Evolutionary conservation across 2,797 vertebrate genomes (phyloP), one percentile per base, ranked within the genome.

Genomic region (Cuculus canorus): DNA sequence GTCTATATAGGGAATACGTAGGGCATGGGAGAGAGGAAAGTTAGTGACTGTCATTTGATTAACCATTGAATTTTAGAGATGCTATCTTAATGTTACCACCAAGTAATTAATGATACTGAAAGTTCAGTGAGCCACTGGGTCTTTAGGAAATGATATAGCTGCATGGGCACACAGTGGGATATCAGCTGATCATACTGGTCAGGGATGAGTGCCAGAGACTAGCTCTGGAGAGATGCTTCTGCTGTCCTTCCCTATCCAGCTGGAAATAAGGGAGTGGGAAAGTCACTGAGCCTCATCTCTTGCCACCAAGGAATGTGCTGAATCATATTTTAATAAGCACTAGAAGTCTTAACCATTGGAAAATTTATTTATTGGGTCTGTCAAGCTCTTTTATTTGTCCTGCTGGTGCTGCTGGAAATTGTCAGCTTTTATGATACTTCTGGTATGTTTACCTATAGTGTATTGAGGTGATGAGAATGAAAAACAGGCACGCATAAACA

Each of bases 131-230:
- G 21, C 18, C 21, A 59, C 4, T 52, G 32, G 45, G 25, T 70
- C 57, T 52, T 32, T 37, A 56, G 33, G 64, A 65, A 65, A 27
- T 28, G 14, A 5, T 25, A n/a, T 64, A 69, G 35, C 76, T 59
- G 27, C 18, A 30, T 1, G 0, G 13, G 16, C 10, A 15, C 14
- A 13, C 13, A 15, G 32, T 0, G 0, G 33, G 24, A 17, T 11
- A 32, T 30, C 7, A 59, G 17, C 19, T 53, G 37, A 48, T 48
- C 3, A 1, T 45, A 32, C 17, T 35, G 37, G 23, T 16, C 41
- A 25, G 32, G 24, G 19, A 13, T 5, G 13, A 41, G 17, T 4
- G 2, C 28, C 41, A 69, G 28, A 47, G 56, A 39, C 9, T 7
- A 41, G 24, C 37, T 72, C 35, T 64, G 39, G 22, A 72, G 15